A percentile compares a stretch with the other conserved stretches of the same genome.
phyloP scores from a whole-genome alignment of 2,888 invertebrate species.

The Zygaena filipendulae region DNA sequence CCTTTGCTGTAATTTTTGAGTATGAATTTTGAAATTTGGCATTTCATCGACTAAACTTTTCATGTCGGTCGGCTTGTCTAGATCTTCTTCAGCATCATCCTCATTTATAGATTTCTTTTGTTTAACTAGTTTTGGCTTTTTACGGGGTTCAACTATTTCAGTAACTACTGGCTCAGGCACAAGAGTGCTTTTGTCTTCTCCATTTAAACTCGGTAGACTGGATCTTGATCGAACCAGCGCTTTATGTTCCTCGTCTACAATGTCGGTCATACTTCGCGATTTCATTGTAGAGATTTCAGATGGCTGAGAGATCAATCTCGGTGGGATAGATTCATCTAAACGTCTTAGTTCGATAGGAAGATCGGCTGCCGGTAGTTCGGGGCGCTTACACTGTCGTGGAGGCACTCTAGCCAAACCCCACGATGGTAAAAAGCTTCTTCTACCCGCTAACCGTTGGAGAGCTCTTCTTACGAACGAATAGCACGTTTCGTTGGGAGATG shows the following conservation, averaged over 20 bases:
- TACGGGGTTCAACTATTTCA: constrained; percentile 65
- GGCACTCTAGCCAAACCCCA: constrained; percentile 47
- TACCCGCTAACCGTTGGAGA: constrained; percentile 85
- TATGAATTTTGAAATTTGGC: constrained; percentile 72
- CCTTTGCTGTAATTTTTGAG: constrained; percentile 49
- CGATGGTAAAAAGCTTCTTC: constrained; percentile 83
- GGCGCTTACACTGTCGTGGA: constrained; percentile 68
- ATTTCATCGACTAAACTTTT: constrained; percentile 71
- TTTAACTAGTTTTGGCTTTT: constrained; percentile 80
- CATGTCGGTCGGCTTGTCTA: constrained; percentile 77
- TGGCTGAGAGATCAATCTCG: constrained; percentile 53
- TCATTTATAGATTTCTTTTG: constrained; percentile 88
- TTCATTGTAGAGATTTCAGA: constrained; percentile 74
- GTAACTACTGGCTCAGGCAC: constrained; percentile 29
- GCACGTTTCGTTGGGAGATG: constrained; percentile 93
- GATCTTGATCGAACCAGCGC: constrained; percentile 80
- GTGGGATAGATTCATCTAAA: constrained; percentile 71
- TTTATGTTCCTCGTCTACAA: constrained; percentile 78
- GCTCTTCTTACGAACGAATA: constrained; percentile 93
- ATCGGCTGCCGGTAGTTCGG: constrained; percentile 82
- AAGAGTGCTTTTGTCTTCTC: constrained; percentile 38
- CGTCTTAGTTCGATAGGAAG: constrained; percentile 89
- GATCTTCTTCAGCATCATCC: constrained; percentile 73
- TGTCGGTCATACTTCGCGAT: constrained; percentile 86
- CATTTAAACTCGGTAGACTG: constrained; percentile 76